Percentiles rank a stretch among this genome's conserved stretches.
Conservation (phyloP, 2,888 invertebrate species). For the Choreutis nemorana region DNA sequence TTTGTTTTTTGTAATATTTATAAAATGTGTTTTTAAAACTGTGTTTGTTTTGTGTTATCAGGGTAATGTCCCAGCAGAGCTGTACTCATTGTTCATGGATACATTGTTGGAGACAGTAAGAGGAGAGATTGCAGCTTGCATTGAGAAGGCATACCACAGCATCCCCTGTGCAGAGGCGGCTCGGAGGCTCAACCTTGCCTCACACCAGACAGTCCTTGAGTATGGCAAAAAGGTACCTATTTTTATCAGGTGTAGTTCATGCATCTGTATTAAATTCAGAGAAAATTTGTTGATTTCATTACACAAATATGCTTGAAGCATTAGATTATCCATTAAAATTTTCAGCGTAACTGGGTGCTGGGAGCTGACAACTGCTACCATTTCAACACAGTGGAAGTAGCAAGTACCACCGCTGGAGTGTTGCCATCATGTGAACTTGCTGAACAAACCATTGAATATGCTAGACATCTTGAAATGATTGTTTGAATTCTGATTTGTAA, state of each 20-base stretch:
- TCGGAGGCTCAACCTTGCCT: slow-evolving; percentile 85
- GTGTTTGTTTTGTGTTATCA: no score
- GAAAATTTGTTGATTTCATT: background rate
- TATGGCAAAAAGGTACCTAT: slow-evolving; percentile 80
- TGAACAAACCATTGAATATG: slow-evolving; percentile 95
- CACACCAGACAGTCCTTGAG: slow-evolving; percentile 77
- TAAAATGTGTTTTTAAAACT: no score
- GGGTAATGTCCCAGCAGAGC: slow-evolving; percentile 95
- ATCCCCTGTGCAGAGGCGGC: slow-evolving; percentile 88
- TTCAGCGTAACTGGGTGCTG: slow-evolving; percentile 84
- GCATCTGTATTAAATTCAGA: background rate
- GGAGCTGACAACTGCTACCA: slow-evolving; percentile 81
- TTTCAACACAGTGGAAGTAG: slow-evolving; percentile 75
- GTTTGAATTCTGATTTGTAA: slow-evolving; percentile 84
- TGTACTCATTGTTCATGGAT: slow-evolving; percentile 97
- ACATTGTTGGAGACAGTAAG: slow-evolving; percentile 94
- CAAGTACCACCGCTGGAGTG: slow-evolving; percentile 65
- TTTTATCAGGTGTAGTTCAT: background rate
- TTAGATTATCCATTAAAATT: background rate
- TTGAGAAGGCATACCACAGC: slow-evolving; percentile 95
- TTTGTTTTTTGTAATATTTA: no score
- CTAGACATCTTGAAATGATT: slow-evolving; percentile 98
- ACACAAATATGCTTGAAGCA: background rate
- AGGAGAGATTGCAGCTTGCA: slow-evolving; percentile 94
- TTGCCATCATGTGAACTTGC: slow-evolving; percentile 92